These are phyloP conservation scores for Cathartes aura DNA, from an alignment of 2,113 vertebrate species.

Conservation along the genomic window DNA sequence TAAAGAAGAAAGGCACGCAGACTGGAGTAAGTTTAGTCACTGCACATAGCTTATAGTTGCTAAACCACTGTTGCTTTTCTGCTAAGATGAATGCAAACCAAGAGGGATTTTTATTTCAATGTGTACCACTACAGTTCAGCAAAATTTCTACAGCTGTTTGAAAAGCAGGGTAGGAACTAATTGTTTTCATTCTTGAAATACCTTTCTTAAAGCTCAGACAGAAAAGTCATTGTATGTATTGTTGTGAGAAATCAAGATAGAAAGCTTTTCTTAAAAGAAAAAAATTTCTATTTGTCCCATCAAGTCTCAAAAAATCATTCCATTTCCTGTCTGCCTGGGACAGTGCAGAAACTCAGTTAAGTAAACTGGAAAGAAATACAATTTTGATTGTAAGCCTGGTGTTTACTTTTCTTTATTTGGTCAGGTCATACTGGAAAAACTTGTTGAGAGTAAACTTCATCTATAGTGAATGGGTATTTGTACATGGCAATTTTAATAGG, in stretches of 20 bases:
- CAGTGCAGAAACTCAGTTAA: not conserved
- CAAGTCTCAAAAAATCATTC: not conserved
- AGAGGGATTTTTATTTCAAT: not conserved
- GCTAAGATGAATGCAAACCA: not conserved
- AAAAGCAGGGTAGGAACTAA: not conserved
- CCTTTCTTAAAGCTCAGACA: not conserved
- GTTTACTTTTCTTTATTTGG: slow-evolving; percentile 23
- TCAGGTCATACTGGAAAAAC: not conserved
- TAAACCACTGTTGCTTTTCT: not conserved
- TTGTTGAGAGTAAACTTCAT: slow-evolving; percentile 7
- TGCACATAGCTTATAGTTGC: not conserved
- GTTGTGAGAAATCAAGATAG: not conserved
- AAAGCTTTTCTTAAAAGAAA: not conserved
- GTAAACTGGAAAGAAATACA: not conserved
- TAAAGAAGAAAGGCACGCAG: not conserved
- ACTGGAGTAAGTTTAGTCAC: not conserved
- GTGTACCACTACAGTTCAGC: not conserved
- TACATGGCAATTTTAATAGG: not conserved
- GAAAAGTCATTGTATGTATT: not conserved
- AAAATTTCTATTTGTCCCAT: not conserved
- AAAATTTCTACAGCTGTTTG: not conserved
- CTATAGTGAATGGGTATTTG: slow-evolving; percentile 13
- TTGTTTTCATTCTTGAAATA: slow-evolving; percentile 11
- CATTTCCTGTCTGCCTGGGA: not conserved
- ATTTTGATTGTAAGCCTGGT: not conserved